Base-by-base conservation (phyloP, 2,888 invertebrate genomes). In the Zootermopsis nevadensis region DNA sequence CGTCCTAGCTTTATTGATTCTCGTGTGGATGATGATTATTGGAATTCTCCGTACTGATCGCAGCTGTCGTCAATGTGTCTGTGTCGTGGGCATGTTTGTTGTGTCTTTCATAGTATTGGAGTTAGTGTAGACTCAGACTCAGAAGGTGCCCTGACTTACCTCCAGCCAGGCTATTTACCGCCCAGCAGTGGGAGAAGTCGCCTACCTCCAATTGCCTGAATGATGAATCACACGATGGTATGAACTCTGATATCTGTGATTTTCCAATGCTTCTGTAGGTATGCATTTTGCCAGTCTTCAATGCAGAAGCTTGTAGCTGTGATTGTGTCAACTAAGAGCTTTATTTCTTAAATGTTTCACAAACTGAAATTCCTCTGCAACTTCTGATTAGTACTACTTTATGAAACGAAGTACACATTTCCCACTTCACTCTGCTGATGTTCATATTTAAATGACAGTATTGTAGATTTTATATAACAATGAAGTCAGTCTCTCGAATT, bases 141-240 rank as follows among this genome's bases (percentile, higher is more conserved):
- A 48, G 74, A 67, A 27, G 80, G 80, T 55, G 77, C 84, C 53
- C 85, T 84, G 67, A 85, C 83, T 83, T 87, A 86, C 84, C 85
- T 86, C 84, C 86, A 86, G 84, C 87, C 87, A 48, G 86, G 86
- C 76, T 85, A 84, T 76, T 82, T 87, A 82, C 87, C 87, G 53
- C 85, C 85, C 84, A 85, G 84, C 79, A 69, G 83, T 35, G 82
- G 83, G 27, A 84, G 77, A 66, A 83, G 83, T 79, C 81, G 82
- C 7, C 84, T 85, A 31, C 85, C 85, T 53, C 85, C 85, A 42
- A 84, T 85, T 33, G 84, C 84, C 80, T 85, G 84, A 84, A 22
- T 35, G 10, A 69, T 22, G 33, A 33, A 19, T 4, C 69, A 66
- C 6, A 66, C n/a, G 15, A 19, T 67, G 80, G 80, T 69, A 67